Conservation (phyloP, 2,113 vertebrate species). For the Larimichthys polyactis region DNA sequence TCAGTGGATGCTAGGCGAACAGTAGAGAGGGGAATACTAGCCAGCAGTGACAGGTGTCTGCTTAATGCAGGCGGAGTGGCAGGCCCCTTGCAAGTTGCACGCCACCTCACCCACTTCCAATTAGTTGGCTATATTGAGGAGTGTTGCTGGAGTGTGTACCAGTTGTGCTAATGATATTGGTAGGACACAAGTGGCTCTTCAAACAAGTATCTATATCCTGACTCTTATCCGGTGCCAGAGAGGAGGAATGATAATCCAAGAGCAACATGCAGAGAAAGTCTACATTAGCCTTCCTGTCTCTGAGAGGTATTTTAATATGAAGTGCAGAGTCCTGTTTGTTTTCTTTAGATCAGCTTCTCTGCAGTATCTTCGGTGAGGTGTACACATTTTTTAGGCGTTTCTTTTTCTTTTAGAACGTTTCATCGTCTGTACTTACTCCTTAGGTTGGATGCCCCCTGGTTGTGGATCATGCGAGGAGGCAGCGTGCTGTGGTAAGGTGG, state of each 20-base stretch:
- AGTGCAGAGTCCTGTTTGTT: not conserved
- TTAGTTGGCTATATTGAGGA: constrained; percentile 62
- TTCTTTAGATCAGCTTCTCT: constrained; percentile 9
- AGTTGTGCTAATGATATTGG: constrained; percentile 62
- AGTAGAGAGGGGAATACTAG: constrained; percentile 21
- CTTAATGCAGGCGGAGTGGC: constrained; percentile 65
- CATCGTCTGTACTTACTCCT: constrained; percentile 88
- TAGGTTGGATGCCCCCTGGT: constrained; percentile 87
- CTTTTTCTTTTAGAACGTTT: not conserved
- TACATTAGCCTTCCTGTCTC: constrained; percentile 15
- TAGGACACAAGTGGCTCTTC: constrained; percentile 67
- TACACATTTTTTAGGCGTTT: not conserved
- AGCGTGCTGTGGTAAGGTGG: constrained; percentile 93
- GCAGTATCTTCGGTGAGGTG: not conserved
- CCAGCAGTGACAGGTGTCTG: constrained; percentile 75
- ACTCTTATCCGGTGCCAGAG: constrained; percentile 54
- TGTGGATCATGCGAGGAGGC: constrained; percentile 89
- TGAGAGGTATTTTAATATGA: constrained; percentile 27
- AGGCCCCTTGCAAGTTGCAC: constrained; percentile 44
- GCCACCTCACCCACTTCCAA: constrained; percentile 59
- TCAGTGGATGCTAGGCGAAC: constrained; percentile 33
- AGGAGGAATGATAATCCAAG: constrained; percentile 60
- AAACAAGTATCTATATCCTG: constrained; percentile 65
- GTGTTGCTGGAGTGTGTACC: constrained; percentile 61
- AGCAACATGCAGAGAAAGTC: constrained; percentile 51